Base-by-base conservation (phyloP, 2,888 invertebrate species). In the Operophtera brumata region DNA sequence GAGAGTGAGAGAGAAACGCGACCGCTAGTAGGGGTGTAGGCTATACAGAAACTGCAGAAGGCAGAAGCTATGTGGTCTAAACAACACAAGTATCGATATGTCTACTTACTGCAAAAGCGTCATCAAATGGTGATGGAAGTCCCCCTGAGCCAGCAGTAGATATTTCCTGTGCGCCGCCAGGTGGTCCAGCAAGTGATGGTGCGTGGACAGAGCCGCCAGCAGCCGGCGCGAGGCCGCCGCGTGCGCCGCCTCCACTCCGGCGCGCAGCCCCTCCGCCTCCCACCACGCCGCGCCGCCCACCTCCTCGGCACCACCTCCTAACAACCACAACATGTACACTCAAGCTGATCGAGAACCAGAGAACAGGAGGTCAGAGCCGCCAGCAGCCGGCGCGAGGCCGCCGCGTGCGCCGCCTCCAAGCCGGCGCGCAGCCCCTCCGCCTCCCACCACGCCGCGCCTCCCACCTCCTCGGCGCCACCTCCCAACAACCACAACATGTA, bases 91-190 rank as follows among this genome's bases (percentile, higher is more conserved):
- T 20, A 20, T 2, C 4, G 20, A 20, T 20, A n/a, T n/a, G n/a
- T 20, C 20, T 11, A 91, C 94, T 91, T 86, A 97, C 97, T 96
- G 96, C 60, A 99, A 86, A 57, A 98, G 91, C 70, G 97, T 96
- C 93, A 99, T 95, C 48, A 99, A 93, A 75, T 97, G 96, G 73
- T 96, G 94, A 69, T 98, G 97, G 83, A 99, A 98, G 88, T 99
- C 98, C 0, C 99, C 99, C 90, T 99, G 98, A 10, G 97, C 97
- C 10, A 99, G 92, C 49, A 99, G 91, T 71, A 99, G 88, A 85
- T 98, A 99, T 55, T 96, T 93, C 61, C 97, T 92, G 84, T 98
- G 94, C 14, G 97, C 97, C 72, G 96, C 94, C 47, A 99, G 91
- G 86, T 99, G 98, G 80, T 97, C 96, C 70, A 97, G 91, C 61